Conservation (phyloP, 2,888 invertebrate species). For the Troides helena region DNA sequence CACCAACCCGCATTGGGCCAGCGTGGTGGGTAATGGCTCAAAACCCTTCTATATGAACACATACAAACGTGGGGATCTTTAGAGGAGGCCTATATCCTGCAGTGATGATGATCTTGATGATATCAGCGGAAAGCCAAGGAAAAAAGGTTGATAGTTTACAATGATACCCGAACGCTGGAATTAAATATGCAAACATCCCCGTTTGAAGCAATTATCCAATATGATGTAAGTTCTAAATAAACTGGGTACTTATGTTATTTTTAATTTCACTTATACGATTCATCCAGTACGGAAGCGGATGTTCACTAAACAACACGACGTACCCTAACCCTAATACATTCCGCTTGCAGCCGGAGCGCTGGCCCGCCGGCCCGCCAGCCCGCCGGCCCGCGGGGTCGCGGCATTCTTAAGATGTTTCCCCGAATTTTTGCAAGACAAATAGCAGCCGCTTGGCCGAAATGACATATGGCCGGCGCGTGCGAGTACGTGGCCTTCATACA, state of each 20-base stretch:
- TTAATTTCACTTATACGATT: not conserved
- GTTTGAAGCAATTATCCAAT: no score
- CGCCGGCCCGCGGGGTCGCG: constrained; percentile 40
- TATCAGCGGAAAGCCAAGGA: no score
- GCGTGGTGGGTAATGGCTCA: no score
- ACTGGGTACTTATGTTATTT: not conserved
- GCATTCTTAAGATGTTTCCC: constrained; percentile 66
- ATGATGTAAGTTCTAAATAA: no score
- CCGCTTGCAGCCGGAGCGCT: constrained; percentile 30
- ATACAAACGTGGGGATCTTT: no score
- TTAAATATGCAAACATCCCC: no score
- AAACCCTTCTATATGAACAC: no score
- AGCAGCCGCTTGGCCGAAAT: constrained; percentile 70
- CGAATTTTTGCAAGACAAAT: constrained; percentile 78
- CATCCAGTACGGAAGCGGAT: constrained; percentile 20
- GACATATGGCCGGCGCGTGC: constrained; percentile 67
- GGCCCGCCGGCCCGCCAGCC: constrained; percentile 29
- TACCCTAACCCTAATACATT: constrained; percentile 37
- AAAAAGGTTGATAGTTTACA: no score
- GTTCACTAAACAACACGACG: constrained; percentile 33
- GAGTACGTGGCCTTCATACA: constrained; percentile 55
- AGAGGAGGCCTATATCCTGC: no score
- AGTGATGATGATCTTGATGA: no score
- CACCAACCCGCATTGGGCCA: no score
- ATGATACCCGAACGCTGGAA: no score